phyloP scores from a whole-genome alignment of 2,888 invertebrate genomes.

The Acrobeloides nanus region DNA sequence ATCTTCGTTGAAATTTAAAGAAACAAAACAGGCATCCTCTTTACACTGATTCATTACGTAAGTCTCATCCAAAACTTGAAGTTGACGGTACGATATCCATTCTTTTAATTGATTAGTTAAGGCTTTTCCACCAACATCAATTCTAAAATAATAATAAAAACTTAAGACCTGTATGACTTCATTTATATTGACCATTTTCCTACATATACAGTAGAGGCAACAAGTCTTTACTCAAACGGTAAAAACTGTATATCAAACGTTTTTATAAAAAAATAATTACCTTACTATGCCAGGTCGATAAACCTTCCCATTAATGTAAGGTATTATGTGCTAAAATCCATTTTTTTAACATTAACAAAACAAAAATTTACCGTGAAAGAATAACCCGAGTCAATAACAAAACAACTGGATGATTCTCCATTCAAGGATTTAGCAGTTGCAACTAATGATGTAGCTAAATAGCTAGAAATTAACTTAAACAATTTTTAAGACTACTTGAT shows the following conservation, averaged over 20 bases:
- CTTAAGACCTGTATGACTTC: too few relatives aligned
- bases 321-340: constrained; percentile 3
- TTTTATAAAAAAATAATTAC: constrained; percentile 11
- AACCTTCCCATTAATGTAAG: constrained; percentile 57
- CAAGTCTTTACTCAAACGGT: constrained; percentile 61
- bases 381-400: constrained; percentile 87
- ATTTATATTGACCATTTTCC: too few relatives aligned
- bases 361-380: too few relatives aligned
- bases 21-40: constrained; percentile 90
- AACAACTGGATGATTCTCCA: constrained; percentile 23
- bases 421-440: constrained; percentile 60
- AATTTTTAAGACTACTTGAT: constrained; percentile 28
- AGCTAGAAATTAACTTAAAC: constrained; percentile 13
- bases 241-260: constrained; percentile 58
- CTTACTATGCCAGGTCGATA: constrained; percentile 39
- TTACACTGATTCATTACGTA: constrained; percentile 96
- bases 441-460: constrained; percentile 69
- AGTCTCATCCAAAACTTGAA: constrained; percentile 94
- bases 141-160: constrained; percentile 62
- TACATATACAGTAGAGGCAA: neutral
- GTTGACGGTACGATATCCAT: constrained; percentile 77
- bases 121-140: constrained; percentile 92
- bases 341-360: too few relatives aligned
- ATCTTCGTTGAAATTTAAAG: constrained; percentile 73
- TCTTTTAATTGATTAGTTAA: constrained; percentile 96